phyloP scores from a whole-genome alignment of 2,888 invertebrate species.

The Elysia crispata region DNA sequence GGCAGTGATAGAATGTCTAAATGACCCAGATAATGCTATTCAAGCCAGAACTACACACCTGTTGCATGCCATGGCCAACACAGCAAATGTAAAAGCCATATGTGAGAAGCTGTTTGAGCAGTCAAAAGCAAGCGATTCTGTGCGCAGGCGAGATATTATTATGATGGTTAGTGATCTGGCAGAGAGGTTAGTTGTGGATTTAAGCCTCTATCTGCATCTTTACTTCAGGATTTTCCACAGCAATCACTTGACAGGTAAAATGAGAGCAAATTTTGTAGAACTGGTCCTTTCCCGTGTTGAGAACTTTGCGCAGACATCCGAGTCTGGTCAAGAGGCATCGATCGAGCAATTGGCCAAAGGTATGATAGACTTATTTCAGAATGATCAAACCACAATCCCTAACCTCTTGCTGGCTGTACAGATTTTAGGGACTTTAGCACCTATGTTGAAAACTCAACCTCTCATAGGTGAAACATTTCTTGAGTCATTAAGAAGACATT shows the following conservation, averaged over 20 bases:
- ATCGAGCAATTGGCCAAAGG: background rate
- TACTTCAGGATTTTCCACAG: slow-evolving; percentile 32
- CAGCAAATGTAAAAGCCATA: slow-evolving; percentile 67
- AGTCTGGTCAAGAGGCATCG: slow-evolving; percentile 17
- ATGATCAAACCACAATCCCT: background rate
- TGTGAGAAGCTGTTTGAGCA: slow-evolving; percentile 45
- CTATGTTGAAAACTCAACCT: background rate
- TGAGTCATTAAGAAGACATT: background rate
- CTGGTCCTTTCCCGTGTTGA: slow-evolving; percentile 33
- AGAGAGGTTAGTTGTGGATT: slow-evolving; percentile 35
- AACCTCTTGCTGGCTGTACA: slow-evolving; percentile 29
- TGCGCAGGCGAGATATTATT: slow-evolving; percentile 20
- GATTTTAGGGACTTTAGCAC: slow-evolving; percentile 38
- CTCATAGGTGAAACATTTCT: background rate
- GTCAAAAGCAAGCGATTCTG: slow-evolving; percentile 24
- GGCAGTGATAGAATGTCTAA: slow-evolving; percentile 73
- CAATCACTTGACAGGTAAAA: background rate
- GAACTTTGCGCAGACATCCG: background rate
- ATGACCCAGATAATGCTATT: slow-evolving; percentile 71
- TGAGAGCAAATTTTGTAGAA: slow-evolving; percentile 22
- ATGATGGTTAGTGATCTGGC: slow-evolving; percentile 39
- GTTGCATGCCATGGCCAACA: slow-evolving; percentile 73
- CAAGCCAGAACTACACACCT: slow-evolving; percentile 71
- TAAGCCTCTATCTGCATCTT: slow-evolving; percentile 37
- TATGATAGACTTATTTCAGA: slow-evolving; percentile 21